Conservation (phyloP, 35 echinoderm and acorn worm genomes). For the Acanthaster planci region DNA sequence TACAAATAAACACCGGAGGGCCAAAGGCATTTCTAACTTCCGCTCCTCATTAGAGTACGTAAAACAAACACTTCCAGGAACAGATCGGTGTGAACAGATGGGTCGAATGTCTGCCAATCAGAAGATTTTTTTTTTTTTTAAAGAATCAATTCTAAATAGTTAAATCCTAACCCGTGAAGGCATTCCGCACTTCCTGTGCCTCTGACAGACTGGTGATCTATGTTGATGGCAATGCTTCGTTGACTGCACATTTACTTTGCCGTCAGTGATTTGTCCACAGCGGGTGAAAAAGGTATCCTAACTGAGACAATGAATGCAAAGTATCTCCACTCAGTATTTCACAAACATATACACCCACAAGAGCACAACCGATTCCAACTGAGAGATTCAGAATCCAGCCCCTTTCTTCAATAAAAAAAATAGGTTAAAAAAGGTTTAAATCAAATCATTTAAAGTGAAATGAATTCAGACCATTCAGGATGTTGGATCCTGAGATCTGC, state of each 20-base stretch:
- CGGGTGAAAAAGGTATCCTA: too few species aligned
- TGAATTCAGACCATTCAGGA: too few species aligned
- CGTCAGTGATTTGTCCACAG: too few species aligned
- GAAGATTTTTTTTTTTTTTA: background rate
- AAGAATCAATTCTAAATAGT: background rate
- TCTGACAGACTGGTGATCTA: background rate
- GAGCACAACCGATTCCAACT: too few species aligned
- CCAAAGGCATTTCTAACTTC: background rate
- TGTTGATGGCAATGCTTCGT: background rate
- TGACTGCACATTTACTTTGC: background rate
- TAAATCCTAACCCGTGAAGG: background rate
- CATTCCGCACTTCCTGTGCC: background rate
- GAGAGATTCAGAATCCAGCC: too few species aligned
- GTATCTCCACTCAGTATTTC: too few species aligned
- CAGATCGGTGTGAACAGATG: background rate
- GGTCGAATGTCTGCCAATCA: background rate
- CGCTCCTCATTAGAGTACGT: background rate
- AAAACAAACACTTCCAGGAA: background rate
- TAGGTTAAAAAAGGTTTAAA: too few species aligned
- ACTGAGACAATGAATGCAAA: too few species aligned
- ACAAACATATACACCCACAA: too few species aligned
- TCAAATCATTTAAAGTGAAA: too few species aligned
- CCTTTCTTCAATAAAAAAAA: too few species aligned
- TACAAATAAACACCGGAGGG: conserved; percentile 4
- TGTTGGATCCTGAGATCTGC: too few species aligned